Conservation (phyloP, 2,113 vertebrate genomes). For the Rhinopomastus cyanomelas region DNA sequence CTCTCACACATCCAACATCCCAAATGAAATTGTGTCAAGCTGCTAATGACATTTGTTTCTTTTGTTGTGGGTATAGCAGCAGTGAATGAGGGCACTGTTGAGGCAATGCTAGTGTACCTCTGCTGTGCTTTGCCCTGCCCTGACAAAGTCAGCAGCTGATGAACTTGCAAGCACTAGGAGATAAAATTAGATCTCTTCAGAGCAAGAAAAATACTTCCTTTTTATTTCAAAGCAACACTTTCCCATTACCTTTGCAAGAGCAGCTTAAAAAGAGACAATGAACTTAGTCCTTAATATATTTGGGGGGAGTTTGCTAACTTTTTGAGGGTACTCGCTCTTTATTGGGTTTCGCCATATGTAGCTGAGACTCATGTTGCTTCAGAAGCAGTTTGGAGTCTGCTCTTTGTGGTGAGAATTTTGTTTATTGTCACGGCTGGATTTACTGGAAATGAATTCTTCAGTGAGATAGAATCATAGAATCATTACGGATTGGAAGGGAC, state of each 20-base stretch:
- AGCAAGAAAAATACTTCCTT: not conserved
- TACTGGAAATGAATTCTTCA: not conserved
- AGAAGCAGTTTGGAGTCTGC: not conserved
- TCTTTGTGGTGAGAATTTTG: not conserved
- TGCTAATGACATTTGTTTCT: not conserved
- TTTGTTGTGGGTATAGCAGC: not conserved
- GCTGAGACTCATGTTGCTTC: not conserved
- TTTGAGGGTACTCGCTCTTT: no score
- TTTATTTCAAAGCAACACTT: not conserved
- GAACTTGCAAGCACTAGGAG: not conserved
- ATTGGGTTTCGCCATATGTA: not conserved
- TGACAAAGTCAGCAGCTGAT: not conserved
- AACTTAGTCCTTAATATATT: not conserved
- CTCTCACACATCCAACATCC: not conserved
- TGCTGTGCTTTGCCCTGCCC: not conserved
- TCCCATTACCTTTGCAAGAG: not conserved
- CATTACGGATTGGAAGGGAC: no score
- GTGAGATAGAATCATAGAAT: no score
- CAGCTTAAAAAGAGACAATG: not conserved
- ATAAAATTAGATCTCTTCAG: not conserved
- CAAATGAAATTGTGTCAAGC: not conserved
- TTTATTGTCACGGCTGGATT: not conserved
- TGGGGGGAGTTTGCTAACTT: no score
- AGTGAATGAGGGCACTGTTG: not conserved
- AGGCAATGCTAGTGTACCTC: not conserved